A percentile compares a stretch with the other conserved stretches of the same genome.
These are phyloP conservation scores for Keiferia lycopersicella DNA, from an alignment of 2,888 invertebrate genomes.

Conservation along the genomic window DNA sequence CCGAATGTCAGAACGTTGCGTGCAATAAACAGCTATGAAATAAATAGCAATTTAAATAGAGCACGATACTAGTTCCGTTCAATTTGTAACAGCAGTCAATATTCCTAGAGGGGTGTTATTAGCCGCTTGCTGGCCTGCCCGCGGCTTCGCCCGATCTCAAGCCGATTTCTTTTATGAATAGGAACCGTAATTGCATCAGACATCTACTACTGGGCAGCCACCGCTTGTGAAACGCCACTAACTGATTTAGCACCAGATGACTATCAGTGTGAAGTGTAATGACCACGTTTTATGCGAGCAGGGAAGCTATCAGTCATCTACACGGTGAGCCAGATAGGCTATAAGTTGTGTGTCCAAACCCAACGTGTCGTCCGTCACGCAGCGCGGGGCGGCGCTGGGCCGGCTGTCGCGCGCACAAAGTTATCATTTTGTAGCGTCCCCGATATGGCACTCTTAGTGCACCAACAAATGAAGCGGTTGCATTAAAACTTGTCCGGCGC, in stretches of 20 bases:
- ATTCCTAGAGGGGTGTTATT: constrained; percentile 72
- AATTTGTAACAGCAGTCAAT: constrained; percentile 74
- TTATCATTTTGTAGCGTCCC: constrained; percentile 69
- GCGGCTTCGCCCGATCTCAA: constrained; percentile 68
- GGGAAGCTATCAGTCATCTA: constrained; percentile 57
- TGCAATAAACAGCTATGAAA: constrained; percentile 49
- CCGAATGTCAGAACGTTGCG: constrained; percentile 25
- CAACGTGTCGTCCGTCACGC: constrained; percentile 36
- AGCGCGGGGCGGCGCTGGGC: constrained; percentile 36
- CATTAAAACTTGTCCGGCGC: constrained; percentile 78
- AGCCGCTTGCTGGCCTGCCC: constrained; percentile 61
- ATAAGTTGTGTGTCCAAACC: constrained; percentile 43
- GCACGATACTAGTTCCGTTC: constrained; percentile 64
- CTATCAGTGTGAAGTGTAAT: constrained; percentile 59
- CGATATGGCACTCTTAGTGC: constrained; percentile 73
- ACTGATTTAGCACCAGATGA: constrained; percentile 64
- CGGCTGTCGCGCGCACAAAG: constrained; percentile 64
- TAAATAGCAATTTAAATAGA: constrained; percentile 68
- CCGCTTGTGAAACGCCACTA: constrained; percentile 58
- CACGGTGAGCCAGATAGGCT: constrained; percentile 38
- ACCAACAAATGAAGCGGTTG: constrained; percentile 79
- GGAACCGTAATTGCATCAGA: constrained; percentile 68
- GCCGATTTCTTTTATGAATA: constrained; percentile 75
- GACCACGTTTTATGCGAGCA: constrained; percentile 48
- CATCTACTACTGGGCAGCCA: constrained; percentile 46